A percentile compares a stretch with the other conserved stretches of the same genome.
These are phyloP conservation scores for Dendrolimus punctatus DNA, from an alignment of 1,140 invertebrate species.

Conservation along the genomic window DNA sequence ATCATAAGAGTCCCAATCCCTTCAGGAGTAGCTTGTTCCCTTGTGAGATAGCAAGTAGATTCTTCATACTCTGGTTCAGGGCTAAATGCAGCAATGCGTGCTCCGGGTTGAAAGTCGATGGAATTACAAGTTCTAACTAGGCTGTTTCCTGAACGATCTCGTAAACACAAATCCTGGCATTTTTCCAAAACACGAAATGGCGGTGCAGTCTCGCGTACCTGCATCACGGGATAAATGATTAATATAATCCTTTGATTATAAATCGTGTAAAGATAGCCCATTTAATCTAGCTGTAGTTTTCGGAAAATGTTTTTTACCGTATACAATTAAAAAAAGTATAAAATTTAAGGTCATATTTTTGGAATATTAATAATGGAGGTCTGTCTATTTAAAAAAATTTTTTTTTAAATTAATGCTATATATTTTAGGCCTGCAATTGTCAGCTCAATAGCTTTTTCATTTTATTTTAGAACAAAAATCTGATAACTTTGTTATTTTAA, in stretches of 20 bases:
- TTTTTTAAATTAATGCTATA: no score
- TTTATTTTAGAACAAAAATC: no score
- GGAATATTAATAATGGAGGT: no score
- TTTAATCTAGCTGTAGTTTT: no score
- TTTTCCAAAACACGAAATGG: constrained; percentile 90
- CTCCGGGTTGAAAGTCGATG: constrained; percentile 92
- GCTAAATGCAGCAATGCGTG: constrained; percentile 84
- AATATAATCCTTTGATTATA: not conserved
- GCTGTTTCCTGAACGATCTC: constrained; percentile 87
- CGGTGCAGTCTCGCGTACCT: constrained; percentile 84
- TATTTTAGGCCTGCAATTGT: no score
- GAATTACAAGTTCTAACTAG: constrained; percentile 86
- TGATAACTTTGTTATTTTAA: no score
- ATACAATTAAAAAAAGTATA: no score
- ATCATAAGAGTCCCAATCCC: constrained; percentile 89
- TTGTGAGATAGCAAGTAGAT: constrained; percentile 89
- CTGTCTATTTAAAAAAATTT: no score
- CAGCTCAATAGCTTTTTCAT: no score
- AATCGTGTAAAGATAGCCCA: no score
- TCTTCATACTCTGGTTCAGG: constrained; percentile 90
- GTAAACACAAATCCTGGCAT: constrained; percentile 87
- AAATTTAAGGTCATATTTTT: no score
- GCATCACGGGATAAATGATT: constrained; percentile 14
- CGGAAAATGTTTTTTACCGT: no score
- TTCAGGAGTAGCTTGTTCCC: constrained; percentile 87